phyloP scores from a whole-genome alignment of 1,140 invertebrate species.

The Pogonomyrmex barbatus region DNA sequence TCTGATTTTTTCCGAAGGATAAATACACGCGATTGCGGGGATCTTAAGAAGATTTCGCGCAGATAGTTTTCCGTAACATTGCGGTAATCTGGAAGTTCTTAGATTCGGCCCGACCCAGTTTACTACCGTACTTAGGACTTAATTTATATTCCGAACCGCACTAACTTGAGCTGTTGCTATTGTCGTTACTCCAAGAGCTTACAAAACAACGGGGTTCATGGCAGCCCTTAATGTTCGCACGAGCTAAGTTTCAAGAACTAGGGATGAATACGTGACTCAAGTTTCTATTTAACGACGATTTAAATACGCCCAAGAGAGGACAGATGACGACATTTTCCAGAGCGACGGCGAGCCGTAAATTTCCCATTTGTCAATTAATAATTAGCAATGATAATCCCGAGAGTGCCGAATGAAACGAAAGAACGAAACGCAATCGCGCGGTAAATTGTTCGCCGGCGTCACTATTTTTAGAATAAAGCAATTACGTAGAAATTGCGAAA shows the following conservation, averaged over 20 bases:
- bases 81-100: constrained; percentile 48
- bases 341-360: constrained; percentile 8
- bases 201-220: constrained; percentile 53
- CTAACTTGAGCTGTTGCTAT: constrained; percentile 62
- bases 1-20: neutral
- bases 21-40: neutral
- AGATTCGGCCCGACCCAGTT: constrained; percentile 43
- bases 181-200: constrained; percentile 49
- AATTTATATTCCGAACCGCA: constrained; percentile 53
- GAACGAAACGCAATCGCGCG: neutral
- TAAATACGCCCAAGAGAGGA: constrained; percentile 33
- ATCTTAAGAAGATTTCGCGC: neutral
- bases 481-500: constrained; percentile 35
- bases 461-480: constrained; percentile 37
- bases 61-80: constrained; percentile 28
- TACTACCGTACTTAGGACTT: constrained; percentile 42
- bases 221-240: constrained; percentile 48
- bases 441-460: neutral
- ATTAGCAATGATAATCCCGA: constrained; percentile 16
- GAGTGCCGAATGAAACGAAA: neutral
- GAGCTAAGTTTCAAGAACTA: constrained; percentile 30
- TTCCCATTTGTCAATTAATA: constrained; percentile 6
- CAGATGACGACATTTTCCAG: constrained; percentile 6
- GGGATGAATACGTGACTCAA: constrained; percentile 52
- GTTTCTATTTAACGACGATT: constrained; percentile 55